Percentiles rank a stretch among this genome's conserved stretches.
These are phyloP conservation scores for Xylota segnis DNA, from an alignment of 2,888 invertebrate genomes.

Conservation along the genomic window DNA sequence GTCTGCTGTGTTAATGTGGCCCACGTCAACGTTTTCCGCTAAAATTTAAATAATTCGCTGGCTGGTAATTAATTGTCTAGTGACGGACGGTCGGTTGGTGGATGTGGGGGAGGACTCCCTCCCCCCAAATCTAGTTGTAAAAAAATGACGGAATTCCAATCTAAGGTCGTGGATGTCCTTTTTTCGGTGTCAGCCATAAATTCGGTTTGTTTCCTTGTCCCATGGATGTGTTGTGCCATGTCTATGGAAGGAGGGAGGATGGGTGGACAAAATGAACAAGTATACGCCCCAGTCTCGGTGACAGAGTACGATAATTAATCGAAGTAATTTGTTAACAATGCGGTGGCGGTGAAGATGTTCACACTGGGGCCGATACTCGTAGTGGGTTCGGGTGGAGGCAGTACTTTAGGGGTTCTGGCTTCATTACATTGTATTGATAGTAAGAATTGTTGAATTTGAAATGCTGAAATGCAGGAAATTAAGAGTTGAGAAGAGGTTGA, in stretches of 20 bases:
- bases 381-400: not conserved
- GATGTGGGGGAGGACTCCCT: not conserved
- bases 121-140: not conserved
- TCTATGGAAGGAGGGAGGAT: not conserved
- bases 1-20: not conserved
- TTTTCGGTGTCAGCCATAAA: not conserved
- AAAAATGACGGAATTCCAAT: not conserved
- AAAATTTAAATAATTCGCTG: conserved; percentile 6
- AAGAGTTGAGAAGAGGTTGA: too few relatives aligned
- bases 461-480: too few relatives aligned
- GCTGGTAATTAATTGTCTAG: conserved; percentile 21
- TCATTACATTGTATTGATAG: conserved; percentile 21
- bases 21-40: not conserved
- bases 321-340: conserved; percentile 54
- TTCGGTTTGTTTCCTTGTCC: conserved; percentile 20
- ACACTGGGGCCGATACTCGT: conserved; percentile 24
- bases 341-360: conserved; percentile 27
- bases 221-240: not conserved
- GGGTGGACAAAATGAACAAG: conserved; percentile 18
- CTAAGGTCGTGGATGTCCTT: conserved; percentile 1
- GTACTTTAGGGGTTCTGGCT: conserved; percentile 4
- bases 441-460: not conserved
- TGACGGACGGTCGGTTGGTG: not conserved
- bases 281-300: conserved; percentile 49
- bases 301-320: conserved; percentile 48